phyloP scores from a whole-genome alignment of 2,113 vertebrate genomes.

The Willisornis vidua region DNA sequence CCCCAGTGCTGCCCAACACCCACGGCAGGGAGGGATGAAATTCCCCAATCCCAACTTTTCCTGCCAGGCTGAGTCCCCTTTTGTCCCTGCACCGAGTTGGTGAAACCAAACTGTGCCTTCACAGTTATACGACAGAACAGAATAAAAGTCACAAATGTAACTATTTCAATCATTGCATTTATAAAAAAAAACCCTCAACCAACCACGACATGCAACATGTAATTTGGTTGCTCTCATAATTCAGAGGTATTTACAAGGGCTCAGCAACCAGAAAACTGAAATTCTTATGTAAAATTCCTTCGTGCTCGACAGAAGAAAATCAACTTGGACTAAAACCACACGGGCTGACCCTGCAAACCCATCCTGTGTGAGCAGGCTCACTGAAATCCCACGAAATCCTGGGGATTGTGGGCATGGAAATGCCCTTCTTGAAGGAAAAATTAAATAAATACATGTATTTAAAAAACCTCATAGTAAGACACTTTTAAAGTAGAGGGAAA shows the following conservation, averaged over 20 bases:
- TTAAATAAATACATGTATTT: background rate
- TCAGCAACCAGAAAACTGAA: background rate
- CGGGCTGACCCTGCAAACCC: background rate
- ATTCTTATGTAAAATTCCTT: background rate
- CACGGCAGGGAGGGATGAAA: background rate
- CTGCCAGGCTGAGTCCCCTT: too few species aligned
- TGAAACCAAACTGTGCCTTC: fast-evolving
- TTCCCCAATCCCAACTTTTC: background rate
- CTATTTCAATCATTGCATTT: background rate
- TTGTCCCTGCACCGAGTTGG: fast-evolving
- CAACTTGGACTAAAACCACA: background rate
- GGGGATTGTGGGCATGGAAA: background rate
- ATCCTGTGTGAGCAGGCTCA: background rate
- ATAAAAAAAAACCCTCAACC: background rate
- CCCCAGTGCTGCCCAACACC: background rate
- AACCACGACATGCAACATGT: fast-evolving
- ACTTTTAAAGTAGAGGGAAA: background rate
- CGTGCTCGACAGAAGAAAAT: background rate
- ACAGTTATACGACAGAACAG: background rate
- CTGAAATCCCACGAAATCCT: background rate
- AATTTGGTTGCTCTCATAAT: background rate
- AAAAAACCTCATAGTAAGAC: background rate
- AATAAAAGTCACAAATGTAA: background rate
- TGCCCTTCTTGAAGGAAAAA: background rate
- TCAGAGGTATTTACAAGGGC: background rate